Evolutionary conservation across 1,140 invertebrate genomes (phyloP).

Genomic region (Pseudoatta argentina): DNA sequence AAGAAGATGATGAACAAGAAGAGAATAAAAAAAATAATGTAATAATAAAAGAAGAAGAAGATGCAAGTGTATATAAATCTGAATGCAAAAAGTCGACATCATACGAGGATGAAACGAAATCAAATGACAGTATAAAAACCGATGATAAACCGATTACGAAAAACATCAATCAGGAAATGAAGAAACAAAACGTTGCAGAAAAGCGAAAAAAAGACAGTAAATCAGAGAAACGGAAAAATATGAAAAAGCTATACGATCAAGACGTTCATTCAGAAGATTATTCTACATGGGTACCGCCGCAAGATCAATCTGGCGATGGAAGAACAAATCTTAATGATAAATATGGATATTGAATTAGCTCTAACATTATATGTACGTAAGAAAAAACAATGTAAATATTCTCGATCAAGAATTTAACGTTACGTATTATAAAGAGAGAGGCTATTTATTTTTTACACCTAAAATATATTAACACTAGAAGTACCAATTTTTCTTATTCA

Average conservation of each 20-base stretch:
- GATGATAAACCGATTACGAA: background rate
- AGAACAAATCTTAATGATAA: slow-evolving; percentile 93
- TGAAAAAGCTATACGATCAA: slow-evolving; percentile 81
- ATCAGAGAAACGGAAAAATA: slow-evolving; percentile 19
- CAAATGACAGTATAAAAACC: background rate
- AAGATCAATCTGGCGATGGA: slow-evolving; percentile 92
- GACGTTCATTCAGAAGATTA: slow-evolving; percentile 89
- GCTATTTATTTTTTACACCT: slow-evolving; percentile 11
- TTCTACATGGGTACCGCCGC: slow-evolving; percentile 92
- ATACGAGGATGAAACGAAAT: background rate
- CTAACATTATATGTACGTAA: background rate
- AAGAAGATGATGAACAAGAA: background rate
- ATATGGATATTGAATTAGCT: slow-evolving; percentile 90
- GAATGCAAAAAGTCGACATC: background rate
- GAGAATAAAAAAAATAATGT: background rate
- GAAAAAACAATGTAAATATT: slow-evolving; percentile 36
- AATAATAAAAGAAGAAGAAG: background rate
- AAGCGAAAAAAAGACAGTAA: slow-evolving; percentile 40
- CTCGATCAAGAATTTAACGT: background rate
- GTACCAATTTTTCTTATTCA: no score
- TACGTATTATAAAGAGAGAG: background rate
- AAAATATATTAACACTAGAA: no score
- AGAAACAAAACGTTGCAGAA: background rate
- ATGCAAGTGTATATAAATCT: background rate
- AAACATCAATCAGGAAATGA: background rate